phyloP scores from a whole-genome alignment of 1,140 invertebrate species.

The Drosophila obscura region DNA sequence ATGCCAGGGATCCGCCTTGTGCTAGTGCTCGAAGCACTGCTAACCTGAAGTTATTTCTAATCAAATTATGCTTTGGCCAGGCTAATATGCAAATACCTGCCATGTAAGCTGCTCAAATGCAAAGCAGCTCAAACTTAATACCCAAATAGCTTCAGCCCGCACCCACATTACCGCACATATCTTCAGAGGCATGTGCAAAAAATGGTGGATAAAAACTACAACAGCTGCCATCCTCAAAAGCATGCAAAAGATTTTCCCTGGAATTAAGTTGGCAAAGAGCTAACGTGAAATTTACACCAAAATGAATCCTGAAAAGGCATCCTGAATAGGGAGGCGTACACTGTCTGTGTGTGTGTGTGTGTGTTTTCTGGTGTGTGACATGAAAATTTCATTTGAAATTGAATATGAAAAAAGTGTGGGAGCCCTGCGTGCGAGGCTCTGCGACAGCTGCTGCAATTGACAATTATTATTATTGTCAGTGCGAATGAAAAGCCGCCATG shows the following conservation, averaged over 20 bases:
- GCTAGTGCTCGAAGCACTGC: not conserved
- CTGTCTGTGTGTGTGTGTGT: constrained; percentile 1
- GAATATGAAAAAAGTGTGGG: constrained; percentile 66
- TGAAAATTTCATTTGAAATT: constrained; percentile 81
- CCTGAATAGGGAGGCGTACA: not conserved
- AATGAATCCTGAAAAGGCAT: constrained; percentile 7
- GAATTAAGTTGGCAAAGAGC: constrained; percentile 75
- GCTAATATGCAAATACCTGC: constrained; percentile 58
- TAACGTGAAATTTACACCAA: constrained; percentile 72
- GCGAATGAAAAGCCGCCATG: constrained; percentile 57
- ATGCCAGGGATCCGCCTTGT: constrained; percentile 22
- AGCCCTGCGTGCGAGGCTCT: constrained; percentile 27
- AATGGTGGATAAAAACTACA: constrained; percentile 5
- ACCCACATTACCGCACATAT: constrained; percentile 64
- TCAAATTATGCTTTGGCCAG: constrained; percentile 50
- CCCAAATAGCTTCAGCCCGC: constrained; percentile 61
- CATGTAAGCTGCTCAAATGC: constrained; percentile 54
- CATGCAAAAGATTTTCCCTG: constrained; percentile 66
- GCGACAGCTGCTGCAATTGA: constrained; percentile 79
- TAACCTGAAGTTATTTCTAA: constrained; percentile 68
- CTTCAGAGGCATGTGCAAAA: constrained; percentile 21
- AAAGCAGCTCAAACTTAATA: constrained; percentile 68
- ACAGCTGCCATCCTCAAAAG: constrained; percentile 47
- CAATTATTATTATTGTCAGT: constrained; percentile 82
- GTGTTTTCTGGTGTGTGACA: constrained; percentile 38